phyloP scores from a whole-genome alignment of 2,888 invertebrate genomes.

The Tolmerus cingulatus region DNA sequence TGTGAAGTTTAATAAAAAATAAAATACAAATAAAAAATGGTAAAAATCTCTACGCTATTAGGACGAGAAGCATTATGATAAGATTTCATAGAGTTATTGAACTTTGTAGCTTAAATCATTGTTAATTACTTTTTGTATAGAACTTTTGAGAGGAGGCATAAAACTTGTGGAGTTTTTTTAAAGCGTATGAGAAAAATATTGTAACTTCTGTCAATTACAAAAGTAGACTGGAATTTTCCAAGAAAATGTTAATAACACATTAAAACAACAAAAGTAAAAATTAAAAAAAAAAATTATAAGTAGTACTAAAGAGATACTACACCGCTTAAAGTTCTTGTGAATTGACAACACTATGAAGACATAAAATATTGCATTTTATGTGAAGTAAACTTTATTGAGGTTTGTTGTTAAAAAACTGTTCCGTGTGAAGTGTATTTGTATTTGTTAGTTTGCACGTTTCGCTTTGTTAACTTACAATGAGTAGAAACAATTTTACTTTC shows the following conservation, averaged over 20 bases:
- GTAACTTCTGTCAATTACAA: conserved; percentile 64
- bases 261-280: conserved; percentile 41
- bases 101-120: conserved; percentile 18
- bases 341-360: conserved; percentile 3
- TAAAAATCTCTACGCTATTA: conserved; percentile 1
- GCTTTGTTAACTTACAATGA: not conserved
- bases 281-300: conserved; percentile 40
- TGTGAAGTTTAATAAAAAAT: conserved; percentile 17
- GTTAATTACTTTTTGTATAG: conserved; percentile 20
- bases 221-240: conserved; percentile 63
- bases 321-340: not conserved
- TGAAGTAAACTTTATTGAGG: not conserved
- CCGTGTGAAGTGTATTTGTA: not conserved
- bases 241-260: conserved; percentile 45
- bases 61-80: not conserved
- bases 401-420: conserved; percentile 14
- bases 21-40: not conserved
- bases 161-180: conserved; percentile 13
- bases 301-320: conserved; percentile 18
- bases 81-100: not conserved
- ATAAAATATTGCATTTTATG: conserved; percentile 4
- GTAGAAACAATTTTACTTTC: not conserved
- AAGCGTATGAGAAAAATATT: conserved; percentile 52
- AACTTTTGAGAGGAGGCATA: not conserved
- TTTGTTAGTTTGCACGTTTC: not conserved